Conservation (phyloP, 1,140 invertebrate species). For the Branchinecta lindahli region DNA sequence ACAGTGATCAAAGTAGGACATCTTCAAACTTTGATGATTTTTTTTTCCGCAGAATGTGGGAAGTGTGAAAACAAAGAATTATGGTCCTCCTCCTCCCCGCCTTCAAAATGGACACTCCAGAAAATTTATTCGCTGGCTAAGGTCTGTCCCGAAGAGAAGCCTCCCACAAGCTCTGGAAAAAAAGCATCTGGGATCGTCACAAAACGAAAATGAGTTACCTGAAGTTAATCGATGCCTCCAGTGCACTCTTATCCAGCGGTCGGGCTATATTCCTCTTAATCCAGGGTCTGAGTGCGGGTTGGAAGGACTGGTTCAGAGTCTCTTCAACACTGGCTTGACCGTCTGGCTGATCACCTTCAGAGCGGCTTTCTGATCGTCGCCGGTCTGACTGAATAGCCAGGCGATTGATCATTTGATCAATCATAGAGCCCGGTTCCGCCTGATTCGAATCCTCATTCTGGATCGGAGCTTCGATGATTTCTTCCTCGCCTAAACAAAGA, state of each 20-base stretch:
- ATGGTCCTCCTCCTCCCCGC: too few relatives aligned
- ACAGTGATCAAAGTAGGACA: too few relatives aligned
- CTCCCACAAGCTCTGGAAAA: too few relatives aligned
- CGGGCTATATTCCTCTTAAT: background rate
- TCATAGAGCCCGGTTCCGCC: slow-evolving; percentile 42
- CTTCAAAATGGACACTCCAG: too few relatives aligned
- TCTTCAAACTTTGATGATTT: too few relatives aligned
- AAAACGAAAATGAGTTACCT: background rate
- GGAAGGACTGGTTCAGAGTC: background rate
- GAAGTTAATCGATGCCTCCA: background rate
- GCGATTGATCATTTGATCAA: slow-evolving; percentile 54
- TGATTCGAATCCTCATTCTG: background rate
- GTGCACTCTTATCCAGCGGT: background rate
- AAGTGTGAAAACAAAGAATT: too few relatives aligned
- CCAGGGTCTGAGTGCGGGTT: background rate
- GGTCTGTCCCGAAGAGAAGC: too few relatives aligned
- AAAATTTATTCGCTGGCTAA: too few relatives aligned
- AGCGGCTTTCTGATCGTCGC: background rate
- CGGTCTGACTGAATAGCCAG: slow-evolving; percentile 36
- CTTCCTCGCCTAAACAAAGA: background rate
- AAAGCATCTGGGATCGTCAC: too few relatives aligned
- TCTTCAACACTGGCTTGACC: background rate
- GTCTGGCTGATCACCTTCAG: background rate
- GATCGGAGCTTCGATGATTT: background rate
- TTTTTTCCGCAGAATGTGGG: too few relatives aligned